Percentiles rank a stretch among this genome's conserved stretches.
These are phyloP conservation scores for Nibea coibor DNA, from an alignment of 2,113 vertebrate species.

Conservation along the genomic window DNA sequence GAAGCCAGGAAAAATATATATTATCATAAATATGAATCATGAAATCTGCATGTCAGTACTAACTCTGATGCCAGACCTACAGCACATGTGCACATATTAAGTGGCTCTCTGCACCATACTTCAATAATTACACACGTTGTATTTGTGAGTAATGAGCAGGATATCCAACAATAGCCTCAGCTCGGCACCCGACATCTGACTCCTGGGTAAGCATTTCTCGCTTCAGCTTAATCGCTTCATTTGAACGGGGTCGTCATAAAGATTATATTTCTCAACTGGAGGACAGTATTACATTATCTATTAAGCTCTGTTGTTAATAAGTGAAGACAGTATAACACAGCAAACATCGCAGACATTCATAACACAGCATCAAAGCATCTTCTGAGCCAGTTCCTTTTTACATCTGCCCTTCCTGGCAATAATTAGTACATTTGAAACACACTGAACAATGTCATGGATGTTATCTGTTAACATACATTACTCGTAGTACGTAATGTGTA, in stretches of 20 bases:
- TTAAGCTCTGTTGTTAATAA: background rate
- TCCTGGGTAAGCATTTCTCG: background rate
- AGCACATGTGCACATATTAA: no score
- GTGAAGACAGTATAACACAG: background rate
- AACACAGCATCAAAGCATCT: background rate
- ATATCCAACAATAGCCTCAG: background rate
- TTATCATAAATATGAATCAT: background rate
- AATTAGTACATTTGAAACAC: background rate
- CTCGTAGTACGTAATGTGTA: background rate
- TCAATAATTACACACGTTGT: background rate
- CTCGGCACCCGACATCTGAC: background rate
- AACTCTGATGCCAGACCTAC: background rate
- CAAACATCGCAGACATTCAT: background rate
- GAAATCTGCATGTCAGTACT: background rate
- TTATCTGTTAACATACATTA: background rate
- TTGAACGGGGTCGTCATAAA: background rate
- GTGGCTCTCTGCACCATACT: background rate
- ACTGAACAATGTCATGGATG: background rate
- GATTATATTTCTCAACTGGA: background rate
- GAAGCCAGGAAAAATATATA: no score
- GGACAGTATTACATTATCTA: background rate
- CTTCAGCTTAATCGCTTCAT: background rate
- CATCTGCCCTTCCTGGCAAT: background rate
- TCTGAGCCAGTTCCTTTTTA: background rate
- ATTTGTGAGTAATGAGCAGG: background rate